Evolutionary conservation across 2,797 vertebrate genomes (phyloP), one percentile per base, ranked within the genome.

Genomic region (Lithobates pipiens): DNA sequence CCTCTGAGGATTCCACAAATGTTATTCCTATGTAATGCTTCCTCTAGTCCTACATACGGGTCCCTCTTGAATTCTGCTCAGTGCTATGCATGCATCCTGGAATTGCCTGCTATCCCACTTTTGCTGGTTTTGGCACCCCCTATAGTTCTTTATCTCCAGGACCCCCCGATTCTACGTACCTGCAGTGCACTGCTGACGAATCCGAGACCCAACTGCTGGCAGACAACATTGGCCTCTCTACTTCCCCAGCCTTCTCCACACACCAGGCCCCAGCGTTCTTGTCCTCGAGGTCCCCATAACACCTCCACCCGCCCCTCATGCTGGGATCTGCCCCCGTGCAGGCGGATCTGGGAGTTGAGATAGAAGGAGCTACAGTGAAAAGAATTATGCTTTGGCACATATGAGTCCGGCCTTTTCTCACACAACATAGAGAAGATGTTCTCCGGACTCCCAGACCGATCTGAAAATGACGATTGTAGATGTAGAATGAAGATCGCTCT

Each of bases 171-270:
- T 18, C 2, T 1, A 96, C 97, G 95, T 96, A 99, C 98, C 97
- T 98, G 94, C 86, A 98, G 91, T 89, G 95, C 97, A 25, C 97
- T 97, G 95, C 96, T 99, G 93, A 97, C 96, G 73, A 97, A 99
- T 93, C 98, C 98, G 89, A 99, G 93, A 87, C 97, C 97, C 86
- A 99, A 93, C 92, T 99, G 98, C 92, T 97, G 96, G 92, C 98
- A 99, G 90, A 93, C 97, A 92, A 98, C 96, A 92, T 94, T 96
- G 65, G 97, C 97, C 91, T 99, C 97, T 88, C 91, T 95, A 9
- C 94, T 97, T 68, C 93, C 96, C 98, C 98, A 99, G 94, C 90
- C 94, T 92, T 98, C 97, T 63, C 98, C 96, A 86, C 98, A 99
- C 88, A 99, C 93, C 94, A 99, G 94, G 76, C 98, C 98, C 98